Conservation (phyloP, 2,888 invertebrate genomes). For the Tinea pellionella region DNA sequence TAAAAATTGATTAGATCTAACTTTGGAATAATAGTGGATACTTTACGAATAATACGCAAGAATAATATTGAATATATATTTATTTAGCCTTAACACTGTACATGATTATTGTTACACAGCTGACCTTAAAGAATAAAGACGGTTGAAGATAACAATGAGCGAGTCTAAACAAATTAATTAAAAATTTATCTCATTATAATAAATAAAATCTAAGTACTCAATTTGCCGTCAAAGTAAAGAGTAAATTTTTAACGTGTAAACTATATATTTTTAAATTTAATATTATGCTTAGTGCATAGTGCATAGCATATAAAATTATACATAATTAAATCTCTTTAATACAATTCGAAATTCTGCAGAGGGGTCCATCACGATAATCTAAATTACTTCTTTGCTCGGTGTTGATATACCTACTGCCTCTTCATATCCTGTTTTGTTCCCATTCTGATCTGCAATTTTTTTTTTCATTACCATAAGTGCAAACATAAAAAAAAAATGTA, state of each 20-base stretch:
- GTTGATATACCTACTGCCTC: slow-evolving; percentile 92
- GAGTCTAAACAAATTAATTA: not conserved
- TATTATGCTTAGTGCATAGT: not conserved
- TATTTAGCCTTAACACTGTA: slow-evolving; percentile 54
- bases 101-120: slow-evolving; percentile 42
- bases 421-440: slow-evolving; percentile 82
- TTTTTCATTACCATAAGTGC: too few relatives aligned
- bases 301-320: not conserved
- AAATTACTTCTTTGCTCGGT: slow-evolving; percentile 86
- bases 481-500: too few relatives aligned
- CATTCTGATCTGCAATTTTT: slow-evolving; percentile 56
- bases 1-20: too few relatives aligned
- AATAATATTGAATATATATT: slow-evolving; percentile 22
- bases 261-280: not conserved
- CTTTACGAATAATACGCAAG: not conserved
- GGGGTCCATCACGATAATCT: slow-evolving; percentile 27
- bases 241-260: too few relatives aligned
- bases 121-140: not conserved
- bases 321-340: not conserved
- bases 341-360: not conserved
- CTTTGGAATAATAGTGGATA: not conserved
- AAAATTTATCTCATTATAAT: not conserved
- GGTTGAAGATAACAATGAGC: not conserved
- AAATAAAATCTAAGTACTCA: not conserved
- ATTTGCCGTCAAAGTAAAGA: not conserved